Percentiles rank a stretch among this genome's conserved stretches.
These are phyloP conservation scores for Coregonus suidteri DNA, from an alignment of 2,797 vertebrate genomes.

Conservation along the genomic window DNA sequence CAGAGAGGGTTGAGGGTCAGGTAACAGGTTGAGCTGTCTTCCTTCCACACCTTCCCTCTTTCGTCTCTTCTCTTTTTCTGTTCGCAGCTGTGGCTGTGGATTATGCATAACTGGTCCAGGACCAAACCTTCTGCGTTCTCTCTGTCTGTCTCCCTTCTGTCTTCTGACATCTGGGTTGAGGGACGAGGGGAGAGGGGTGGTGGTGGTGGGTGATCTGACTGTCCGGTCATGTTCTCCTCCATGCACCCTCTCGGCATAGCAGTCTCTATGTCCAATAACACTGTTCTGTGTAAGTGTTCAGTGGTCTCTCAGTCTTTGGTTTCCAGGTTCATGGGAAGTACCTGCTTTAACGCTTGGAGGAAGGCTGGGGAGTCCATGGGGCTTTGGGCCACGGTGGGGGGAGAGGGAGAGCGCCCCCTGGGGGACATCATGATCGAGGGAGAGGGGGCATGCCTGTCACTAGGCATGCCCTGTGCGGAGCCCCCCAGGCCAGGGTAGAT, in stretches of 20 bases:
- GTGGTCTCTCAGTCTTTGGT: conserved; percentile 89
- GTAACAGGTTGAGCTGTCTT: background rate
- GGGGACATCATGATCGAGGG: conserved; percentile 83
- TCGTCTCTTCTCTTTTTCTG: background rate
- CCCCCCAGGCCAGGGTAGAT: conserved; percentile 86
- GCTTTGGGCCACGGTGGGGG: conserved; percentile 72
- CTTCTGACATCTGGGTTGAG: conserved; percentile 32
- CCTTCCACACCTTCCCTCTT: conserved; percentile 14
- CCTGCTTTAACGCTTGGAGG: conserved; percentile 93
- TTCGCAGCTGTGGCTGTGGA: conserved; percentile 33
- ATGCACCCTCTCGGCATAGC: conserved; percentile 9
- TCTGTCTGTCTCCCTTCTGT: conserved; percentile 28
- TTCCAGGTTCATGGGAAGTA: conserved; percentile 92
- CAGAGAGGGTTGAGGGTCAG: conserved; percentile 43
- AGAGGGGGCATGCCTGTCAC: conserved; percentile 76
- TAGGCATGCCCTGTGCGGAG: conserved; percentile 76
- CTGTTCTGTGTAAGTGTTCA: background rate
- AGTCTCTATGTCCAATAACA: conserved; percentile 28
- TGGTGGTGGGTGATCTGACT: conserved; percentile 54
- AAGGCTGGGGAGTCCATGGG: conserved; percentile 92
- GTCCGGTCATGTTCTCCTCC: conserved; percentile 45
- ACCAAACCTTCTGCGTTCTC: background rate
- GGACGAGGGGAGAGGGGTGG: conserved; percentile 31
- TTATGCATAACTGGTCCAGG: background rate
- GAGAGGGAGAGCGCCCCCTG: conserved; percentile 84